Base-by-base conservation (phyloP, 2,797 vertebrate genomes). In the Fistularia commersonii region DNA sequence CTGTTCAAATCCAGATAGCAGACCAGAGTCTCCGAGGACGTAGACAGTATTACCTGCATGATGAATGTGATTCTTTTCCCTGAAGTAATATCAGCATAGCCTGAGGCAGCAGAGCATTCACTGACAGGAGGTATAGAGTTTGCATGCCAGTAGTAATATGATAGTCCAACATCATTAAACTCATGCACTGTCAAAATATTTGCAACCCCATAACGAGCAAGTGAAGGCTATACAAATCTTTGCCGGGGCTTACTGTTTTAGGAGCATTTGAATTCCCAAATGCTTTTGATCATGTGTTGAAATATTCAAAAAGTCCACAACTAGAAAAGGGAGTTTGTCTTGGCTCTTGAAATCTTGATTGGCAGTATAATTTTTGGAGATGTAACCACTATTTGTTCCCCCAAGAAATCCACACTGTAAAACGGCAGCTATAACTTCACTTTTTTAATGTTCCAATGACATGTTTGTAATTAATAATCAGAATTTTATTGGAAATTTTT, bases 41-140 rank as follows among this genome's bases (percentile, higher is more conserved):
- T 49, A 55, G 72, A 57, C 54, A 37, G 72, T 47, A 77, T 79
- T 80, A 81, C 62, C 72, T 49, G 64, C 61, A 50, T 31, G 49
- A 61, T 66, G 46, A 60, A 70, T 53, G 65, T 61, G 72, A 74
- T 70, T 70, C 62, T 65, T 73, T 66, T 64, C n/a, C 69, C 69
- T 76, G 53, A 77, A 84, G 72, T 83, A 81, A 84, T 85, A 84
- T 82, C 73, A 66, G 54, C 63, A 52, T 59, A 58, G 62, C 75
- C 72, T 10, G 7, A 52, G 74, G 81, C 63, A 52, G 10, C 61
- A 14, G 38, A 63, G 51, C 51, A 39, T 78, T 64, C 69, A 55
- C 67, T 60, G 66, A 74, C 69, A 54, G 54, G 60, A 71, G 46
- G 57, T 59, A 63, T 60, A 64, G 66, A 47, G 69, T 64, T 71